phyloP scores from a whole-genome alignment of 1,140 invertebrate species.

The Venustaconcha ellipsiformis region DNA sequence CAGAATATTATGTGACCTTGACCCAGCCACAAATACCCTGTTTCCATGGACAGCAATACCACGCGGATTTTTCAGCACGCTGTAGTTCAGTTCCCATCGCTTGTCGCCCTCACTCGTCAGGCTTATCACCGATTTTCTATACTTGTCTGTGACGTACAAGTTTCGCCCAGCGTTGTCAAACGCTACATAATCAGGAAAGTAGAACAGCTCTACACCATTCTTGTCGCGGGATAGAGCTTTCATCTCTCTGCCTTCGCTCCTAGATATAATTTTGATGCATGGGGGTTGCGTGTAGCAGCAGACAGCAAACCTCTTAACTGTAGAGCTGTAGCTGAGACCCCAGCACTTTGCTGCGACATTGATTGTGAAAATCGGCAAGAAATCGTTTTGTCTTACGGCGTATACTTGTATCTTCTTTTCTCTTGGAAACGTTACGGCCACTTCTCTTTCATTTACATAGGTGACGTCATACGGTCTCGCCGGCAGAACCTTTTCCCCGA shows the following conservation, averaged over 20 bases:
- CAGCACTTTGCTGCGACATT: slow-evolving; percentile 36
- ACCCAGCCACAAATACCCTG: slow-evolving; percentile 35
- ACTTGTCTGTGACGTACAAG: slow-evolving; percentile 36
- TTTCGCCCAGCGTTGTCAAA: slow-evolving; percentile 32
- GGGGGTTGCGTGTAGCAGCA: slow-evolving; percentile 39
- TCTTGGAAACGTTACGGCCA: slow-evolving; percentile 36
- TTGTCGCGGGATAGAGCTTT: slow-evolving; percentile 27
- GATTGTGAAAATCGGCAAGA: slow-evolving; percentile 26
- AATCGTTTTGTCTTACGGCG: slow-evolving; percentile 25
- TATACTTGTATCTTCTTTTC: slow-evolving; percentile 35
- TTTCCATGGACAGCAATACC: slow-evolving; percentile 30
- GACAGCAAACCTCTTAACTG: slow-evolving; percentile 33
- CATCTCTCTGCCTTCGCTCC: slow-evolving; percentile 34
- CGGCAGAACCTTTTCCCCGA: slow-evolving; percentile 36
- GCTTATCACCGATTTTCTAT: slow-evolving; percentile 37
- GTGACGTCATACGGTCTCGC: slow-evolving; percentile 34
- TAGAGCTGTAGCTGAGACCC: slow-evolving; percentile 29
- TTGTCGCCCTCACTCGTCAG: slow-evolving; percentile 36
- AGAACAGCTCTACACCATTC: slow-evolving; percentile 37
- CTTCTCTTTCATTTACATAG: slow-evolving; percentile 24
- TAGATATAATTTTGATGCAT: slow-evolving; percentile 33
- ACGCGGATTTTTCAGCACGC: slow-evolving; percentile 33
- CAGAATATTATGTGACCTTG: slow-evolving; percentile 35
- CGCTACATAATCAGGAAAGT: slow-evolving; percentile 39
- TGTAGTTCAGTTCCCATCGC: slow-evolving; percentile 32